Evolutionary conservation across 2,888 invertebrate species (phyloP).

Genomic region (Drosophila fungiperda): DNA sequence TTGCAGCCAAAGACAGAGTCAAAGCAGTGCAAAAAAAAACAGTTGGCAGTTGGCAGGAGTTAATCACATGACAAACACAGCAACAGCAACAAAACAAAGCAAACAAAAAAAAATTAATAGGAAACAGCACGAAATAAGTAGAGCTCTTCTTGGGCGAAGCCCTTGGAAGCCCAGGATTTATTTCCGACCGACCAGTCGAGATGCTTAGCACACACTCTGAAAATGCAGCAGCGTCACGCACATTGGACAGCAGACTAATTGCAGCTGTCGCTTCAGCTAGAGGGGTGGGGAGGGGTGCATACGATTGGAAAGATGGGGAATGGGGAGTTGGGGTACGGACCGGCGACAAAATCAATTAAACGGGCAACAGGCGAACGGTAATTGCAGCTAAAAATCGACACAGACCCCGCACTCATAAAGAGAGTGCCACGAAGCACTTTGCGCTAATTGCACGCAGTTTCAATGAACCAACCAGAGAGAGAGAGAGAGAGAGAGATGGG

Average conservation of each 20-base stretch:
- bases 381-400: constrained; percentile 76
- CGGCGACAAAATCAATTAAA: constrained; percentile 83
- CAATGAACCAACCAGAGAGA: constrained; percentile 18
- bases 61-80: constrained; percentile 69
- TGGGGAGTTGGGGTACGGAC: constrained; percentile 25
- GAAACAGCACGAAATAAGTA: not conserved
- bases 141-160: constrained; percentile 18
- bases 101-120: constrained; percentile 9
- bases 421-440: constrained; percentile 71
- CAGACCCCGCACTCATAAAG: constrained; percentile 51
- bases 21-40: constrained; percentile 14
- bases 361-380: constrained; percentile 74
- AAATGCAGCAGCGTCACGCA: constrained; percentile 59
- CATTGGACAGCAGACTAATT: constrained; percentile 69
- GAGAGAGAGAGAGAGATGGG: not conserved
- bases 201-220: constrained; percentile 42
- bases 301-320: not conserved
- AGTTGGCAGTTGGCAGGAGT: constrained; percentile 52
- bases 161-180: constrained; percentile 31
- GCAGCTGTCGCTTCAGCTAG: constrained; percentile 45
- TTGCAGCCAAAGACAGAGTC: constrained; percentile 13
- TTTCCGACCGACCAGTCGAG: constrained; percentile 12
- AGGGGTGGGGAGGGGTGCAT: not conserved
- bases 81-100: constrained; percentile 39
- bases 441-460: constrained; percentile 79